These are phyloP conservation scores for Heterocephalus glaber DNA, from an alignment of 2,113 vertebrate species.

Conservation along the genomic window DNA sequence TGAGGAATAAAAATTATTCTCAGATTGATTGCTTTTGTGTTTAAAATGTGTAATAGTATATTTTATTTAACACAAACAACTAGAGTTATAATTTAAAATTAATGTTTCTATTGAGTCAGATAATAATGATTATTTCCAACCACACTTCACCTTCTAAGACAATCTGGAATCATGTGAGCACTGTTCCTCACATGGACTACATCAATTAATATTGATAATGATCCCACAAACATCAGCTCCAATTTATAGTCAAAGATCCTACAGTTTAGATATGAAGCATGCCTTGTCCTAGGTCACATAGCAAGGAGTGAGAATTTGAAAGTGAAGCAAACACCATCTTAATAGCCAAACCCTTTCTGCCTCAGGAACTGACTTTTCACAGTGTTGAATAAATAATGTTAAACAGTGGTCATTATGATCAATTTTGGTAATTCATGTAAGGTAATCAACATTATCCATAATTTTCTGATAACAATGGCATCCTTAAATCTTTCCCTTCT, in stretches of 20 bases:
- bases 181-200: neutral
- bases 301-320: conserved; percentile 11
- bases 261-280: neutral
- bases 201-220: neutral
- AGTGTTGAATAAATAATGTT: neutral
- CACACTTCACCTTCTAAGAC: neutral
- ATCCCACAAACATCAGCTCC: neutral
- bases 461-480: neutral
- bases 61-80: conserved; percentile 54
- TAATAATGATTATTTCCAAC: conserved; percentile 19
- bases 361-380: neutral
- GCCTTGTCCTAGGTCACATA: neutral
- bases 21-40: neutral
- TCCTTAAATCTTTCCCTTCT: neutral
- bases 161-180: neutral
- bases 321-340: neutral
- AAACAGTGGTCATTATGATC: neutral
- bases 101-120: conserved; percentile 1
- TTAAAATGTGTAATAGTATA: conserved; percentile 38
- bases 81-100: conserved; percentile 32
- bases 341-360: neutral
- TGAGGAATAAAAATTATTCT: conserved; percentile 52
- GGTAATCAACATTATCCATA: neutral
- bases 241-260: neutral
- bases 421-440: conserved; percentile 5